Conservation (phyloP, 2,113 vertebrate species). For the Lampris megalopsis region DNA sequence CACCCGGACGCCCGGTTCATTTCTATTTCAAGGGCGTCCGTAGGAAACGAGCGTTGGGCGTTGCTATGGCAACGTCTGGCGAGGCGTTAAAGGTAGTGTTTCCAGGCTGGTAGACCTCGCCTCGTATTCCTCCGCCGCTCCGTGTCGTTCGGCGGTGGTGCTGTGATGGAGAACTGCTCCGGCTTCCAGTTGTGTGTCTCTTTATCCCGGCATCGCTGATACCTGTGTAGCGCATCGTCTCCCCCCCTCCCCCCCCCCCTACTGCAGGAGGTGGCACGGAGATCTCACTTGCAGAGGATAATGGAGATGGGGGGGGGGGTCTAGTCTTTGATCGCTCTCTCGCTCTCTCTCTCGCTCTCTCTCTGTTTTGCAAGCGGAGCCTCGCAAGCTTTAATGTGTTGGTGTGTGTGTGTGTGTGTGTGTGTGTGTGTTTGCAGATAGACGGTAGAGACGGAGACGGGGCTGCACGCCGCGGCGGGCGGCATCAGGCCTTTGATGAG, state of each 20-base stretch:
- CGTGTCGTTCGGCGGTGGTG: too few species aligned
- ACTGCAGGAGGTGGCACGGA: conserved; percentile 4
- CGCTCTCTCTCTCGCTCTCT: conserved; percentile 25
- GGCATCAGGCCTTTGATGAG: conserved; percentile 55
- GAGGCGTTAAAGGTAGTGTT: not conserved
- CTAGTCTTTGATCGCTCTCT: conserved; percentile 50
- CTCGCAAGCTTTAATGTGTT: conserved; percentile 6
- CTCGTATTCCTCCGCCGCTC: not conserved
- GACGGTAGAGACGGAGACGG: conserved; percentile 19
- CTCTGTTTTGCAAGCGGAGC: too few species aligned
- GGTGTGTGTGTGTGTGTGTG: conserved; percentile 9
- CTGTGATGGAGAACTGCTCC: conserved; percentile 3
- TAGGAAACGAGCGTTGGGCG: not conserved
- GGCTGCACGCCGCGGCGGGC: conserved; percentile 47
- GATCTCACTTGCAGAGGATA: conserved; percentile 20
- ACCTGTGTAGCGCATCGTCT: conserved; percentile 36
- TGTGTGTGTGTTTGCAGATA: conserved; percentile 21
- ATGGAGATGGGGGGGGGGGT: conserved; percentile 29
- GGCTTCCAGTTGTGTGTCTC: not conserved
- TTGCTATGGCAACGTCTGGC: not conserved
- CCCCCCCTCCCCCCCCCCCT: conserved; percentile 1
- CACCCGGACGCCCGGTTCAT: not conserved
- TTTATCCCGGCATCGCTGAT: conserved; percentile 39
- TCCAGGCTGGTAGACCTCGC: not conserved
- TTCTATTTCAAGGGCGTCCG: not conserved